Base-by-base conservation (phyloP, 2,797 vertebrate species). In the Lacerta viridis region DNA sequence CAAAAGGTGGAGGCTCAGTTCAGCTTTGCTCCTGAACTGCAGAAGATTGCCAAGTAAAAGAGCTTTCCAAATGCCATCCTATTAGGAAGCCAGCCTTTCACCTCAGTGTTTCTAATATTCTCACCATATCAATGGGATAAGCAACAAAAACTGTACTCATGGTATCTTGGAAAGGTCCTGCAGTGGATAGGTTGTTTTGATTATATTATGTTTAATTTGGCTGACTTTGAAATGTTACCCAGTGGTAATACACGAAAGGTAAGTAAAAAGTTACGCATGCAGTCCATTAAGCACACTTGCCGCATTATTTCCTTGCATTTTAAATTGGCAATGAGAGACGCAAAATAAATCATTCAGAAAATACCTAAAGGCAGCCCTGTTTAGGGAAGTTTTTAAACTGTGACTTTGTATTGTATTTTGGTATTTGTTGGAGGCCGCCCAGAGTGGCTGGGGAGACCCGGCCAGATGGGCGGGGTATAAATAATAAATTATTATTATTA, bases 1-100 rank as follows among this genome's bases (percentile, higher is more conserved):
- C 91, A 88, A 96, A 96, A 95, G 71, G 89, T 64, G 39, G 93
- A 93, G 93, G 93, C 92, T 96, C 95, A 94, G 96, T 97, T 96
- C 92, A 95, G 95, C 91, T 96, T 95, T 95, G 85, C 92, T 94
- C 94, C 90, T 93, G 96, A 97, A 96, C 91, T 88, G 94, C 93
- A 94, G 50, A 94, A 90, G 83, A 92, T 94, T 91, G 90, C 83
- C 93, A 94, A 93, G 92, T 92, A 92, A 95, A 95, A 93, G 18
- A 93, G 91, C 85, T 93, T 87, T 95, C 89, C 87, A 94, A 95
- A 95, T 93, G 88, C 86, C 89, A 94, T 72, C 69, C 0, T 82
- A 94, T 93, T 94, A 96, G 91, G 86, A 95, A 95, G 94, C 61
- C 88, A 82, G 90, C 81, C 87, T 96, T 95, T 93, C 84, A 92